A percentile compares a stretch with the other conserved stretches of the same genome.
phyloP scores from a whole-genome alignment of 64 coral and sea anemone genomes.

The Trachythela sp. region DNA sequence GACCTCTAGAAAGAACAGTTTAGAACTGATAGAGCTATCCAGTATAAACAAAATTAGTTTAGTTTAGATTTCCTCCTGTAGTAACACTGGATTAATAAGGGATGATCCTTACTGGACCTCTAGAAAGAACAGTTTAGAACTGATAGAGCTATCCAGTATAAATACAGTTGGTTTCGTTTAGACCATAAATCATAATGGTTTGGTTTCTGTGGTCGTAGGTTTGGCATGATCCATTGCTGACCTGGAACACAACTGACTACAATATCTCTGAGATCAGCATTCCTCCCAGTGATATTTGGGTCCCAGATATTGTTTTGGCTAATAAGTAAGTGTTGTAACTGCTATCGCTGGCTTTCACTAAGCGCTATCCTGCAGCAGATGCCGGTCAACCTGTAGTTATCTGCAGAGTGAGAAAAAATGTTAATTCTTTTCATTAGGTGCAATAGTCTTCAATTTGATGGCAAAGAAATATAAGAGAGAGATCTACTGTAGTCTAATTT shows the following conservation, averaged over 20 bases:
- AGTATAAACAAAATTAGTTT: too few relatives aligned
- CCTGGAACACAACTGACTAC: slow-evolving; percentile 60
- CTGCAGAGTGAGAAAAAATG: too few relatives aligned
- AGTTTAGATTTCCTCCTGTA: too few relatives aligned
- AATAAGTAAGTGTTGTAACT: slow-evolving; percentile 52
- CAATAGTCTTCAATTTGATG: too few relatives aligned
- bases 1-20: too few relatives aligned
- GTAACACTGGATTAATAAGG: too few relatives aligned
- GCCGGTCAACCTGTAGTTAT: background rate
- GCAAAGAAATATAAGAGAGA: too few relatives aligned
- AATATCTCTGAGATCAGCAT: slow-evolving; percentile 65
- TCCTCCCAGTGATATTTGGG: slow-evolving; percentile 61
- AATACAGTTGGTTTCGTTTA: background rate
- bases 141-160: background rate
- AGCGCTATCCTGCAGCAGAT: background rate
- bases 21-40: too few relatives aligned
- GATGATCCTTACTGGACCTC: too few relatives aligned
- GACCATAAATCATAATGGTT: background rate
- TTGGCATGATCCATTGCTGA: slow-evolving; percentile 58
- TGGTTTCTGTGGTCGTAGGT: slow-evolving; percentile 11
- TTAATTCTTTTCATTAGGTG: background rate
- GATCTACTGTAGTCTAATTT: too few relatives aligned
- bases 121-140: too few relatives aligned
- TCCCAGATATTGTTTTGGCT: slow-evolving; percentile 68
- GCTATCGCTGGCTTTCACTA: background rate